Base-by-base conservation (phyloP, 2,113 vertebrate species). In the Nothobranchius kuhntae region DNA sequence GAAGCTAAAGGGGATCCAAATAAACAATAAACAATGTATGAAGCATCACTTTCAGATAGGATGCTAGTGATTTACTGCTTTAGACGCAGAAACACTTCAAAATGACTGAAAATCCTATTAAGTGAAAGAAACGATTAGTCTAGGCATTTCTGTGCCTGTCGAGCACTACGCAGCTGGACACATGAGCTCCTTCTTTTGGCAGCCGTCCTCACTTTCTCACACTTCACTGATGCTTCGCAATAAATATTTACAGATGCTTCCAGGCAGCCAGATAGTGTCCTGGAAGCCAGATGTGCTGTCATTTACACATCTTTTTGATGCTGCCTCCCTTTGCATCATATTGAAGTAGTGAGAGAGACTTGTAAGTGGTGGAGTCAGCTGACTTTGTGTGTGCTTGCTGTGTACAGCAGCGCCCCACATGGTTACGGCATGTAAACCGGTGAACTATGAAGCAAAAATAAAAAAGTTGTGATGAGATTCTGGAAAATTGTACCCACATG, bases 181-280 rank as follows among this genome's bases (percentile, higher is more conserved):
- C 65, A 74, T 75, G 38, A 62, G 45, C 77, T 68, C 62, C 75
- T 73, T 61, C 80, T 65, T 72, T 77, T 90, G 84, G 87, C 81
- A 90, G 77, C 63, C 80, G 69, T 68, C 73, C 65, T 26, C 78
- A 86, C 73, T 73, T 87, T 87, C 82, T 84, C 82, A 90, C 82
- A 87, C 75, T 87, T 77, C 82, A 89, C 79, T 89, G 87, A 86
- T 89, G 87, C 86, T 83, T 68, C 13, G 78, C 76, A 84, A 87
- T 90, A 90, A 87, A 91, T 90, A 90, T 91, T 89, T 90, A 89
- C 87, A 59, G 81, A 87, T 65, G 61, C 81, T 80, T 85, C 79
- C 85, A 89, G 87, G 87, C 82, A 86, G 68, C 75, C 65, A 80
- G 85, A 85, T 77, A 81, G 85, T 81, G 75, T 84, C 80, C 84